Percentiles rank a stretch among this genome's conserved stretches.
Conservation (phyloP, 2,888 invertebrate genomes). For the Drosophila putrida region DNA sequence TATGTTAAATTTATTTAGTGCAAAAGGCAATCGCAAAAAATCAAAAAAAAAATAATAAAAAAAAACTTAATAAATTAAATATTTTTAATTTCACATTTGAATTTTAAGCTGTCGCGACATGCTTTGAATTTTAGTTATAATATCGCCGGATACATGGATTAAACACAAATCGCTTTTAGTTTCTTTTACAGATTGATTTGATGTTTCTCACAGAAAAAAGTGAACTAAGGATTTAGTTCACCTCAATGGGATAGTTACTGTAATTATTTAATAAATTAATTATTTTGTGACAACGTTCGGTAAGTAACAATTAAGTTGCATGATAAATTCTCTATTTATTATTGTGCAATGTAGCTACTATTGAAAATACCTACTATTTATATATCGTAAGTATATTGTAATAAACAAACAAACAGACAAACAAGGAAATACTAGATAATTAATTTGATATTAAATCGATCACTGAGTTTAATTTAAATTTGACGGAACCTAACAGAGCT, state of each 20-base stretch:
- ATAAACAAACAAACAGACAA: too few relatives aligned
- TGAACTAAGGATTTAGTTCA: neutral
- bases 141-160: constrained; percentile 1
- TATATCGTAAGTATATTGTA: too few relatives aligned
- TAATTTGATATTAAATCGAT: too few relatives aligned
- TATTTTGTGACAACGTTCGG: neutral
- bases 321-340: too few relatives aligned
- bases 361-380: too few relatives aligned
- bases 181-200: constrained; percentile 1
- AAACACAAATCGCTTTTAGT: constrained; percentile 11
- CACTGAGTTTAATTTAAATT: too few relatives aligned
- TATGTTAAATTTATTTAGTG: constrained; percentile 66
- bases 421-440: too few relatives aligned
- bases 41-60: constrained; percentile 16
- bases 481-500: too few relatives aligned
- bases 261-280: constrained; percentile 4
- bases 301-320: neutral
- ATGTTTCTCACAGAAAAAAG: neutral
- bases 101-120: constrained; percentile 13
- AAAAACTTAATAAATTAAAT: constrained; percentile 36
- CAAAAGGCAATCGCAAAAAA: constrained; percentile 11
- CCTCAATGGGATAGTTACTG: neutral
- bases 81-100: constrained; percentile 7
- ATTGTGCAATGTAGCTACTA: too few relatives aligned
- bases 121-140: constrained; percentile 2